phyloP scores from a whole-genome alignment of 2,888 invertebrate genomes.

The Formica aserva region DNA sequence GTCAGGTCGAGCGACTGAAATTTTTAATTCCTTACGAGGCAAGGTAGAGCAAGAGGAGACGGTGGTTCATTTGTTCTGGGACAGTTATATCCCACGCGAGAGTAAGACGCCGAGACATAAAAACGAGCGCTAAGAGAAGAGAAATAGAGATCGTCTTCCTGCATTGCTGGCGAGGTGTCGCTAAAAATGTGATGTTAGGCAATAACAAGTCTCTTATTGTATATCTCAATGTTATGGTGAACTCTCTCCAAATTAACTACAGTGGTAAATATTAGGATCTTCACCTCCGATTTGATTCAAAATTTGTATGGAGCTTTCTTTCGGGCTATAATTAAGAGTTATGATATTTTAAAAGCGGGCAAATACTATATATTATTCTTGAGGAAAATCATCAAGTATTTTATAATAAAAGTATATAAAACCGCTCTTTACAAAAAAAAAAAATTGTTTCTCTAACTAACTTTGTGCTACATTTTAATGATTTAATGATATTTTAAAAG shows the following conservation, averaged over 20 bases:
- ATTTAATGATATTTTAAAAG: too few relatives aligned
- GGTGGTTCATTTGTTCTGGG: conserved; percentile 62
- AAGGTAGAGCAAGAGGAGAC: conserved; percentile 24
- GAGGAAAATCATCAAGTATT: too few relatives aligned
- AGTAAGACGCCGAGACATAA: conserved; percentile 37
- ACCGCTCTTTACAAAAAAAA: too few relatives aligned
- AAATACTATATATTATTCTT: too few relatives aligned
- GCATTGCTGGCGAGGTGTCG: neutral
- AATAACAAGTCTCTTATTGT: neutral
- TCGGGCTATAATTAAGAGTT: too few relatives aligned
- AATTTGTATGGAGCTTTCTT: too few relatives aligned
- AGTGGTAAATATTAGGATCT: too few relatives aligned
- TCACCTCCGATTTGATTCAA: too few relatives aligned
- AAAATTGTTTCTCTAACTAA: too few relatives aligned
- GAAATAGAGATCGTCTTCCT: conserved; percentile 1
- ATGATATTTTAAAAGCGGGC: too few relatives aligned
- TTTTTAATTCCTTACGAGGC: conserved; percentile 63
- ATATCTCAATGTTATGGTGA: neutral
- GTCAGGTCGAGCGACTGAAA: conserved; percentile 55
- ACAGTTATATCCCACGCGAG: conserved; percentile 59
- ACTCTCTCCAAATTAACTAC: conserved; percentile 2
- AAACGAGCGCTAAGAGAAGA: neutral
- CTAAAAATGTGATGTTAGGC: neutral
- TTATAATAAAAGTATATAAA: too few relatives aligned
- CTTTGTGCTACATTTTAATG: too few relatives aligned